Base-by-base conservation (phyloP, 2,113 vertebrate species). In the Ameiurus melas region DNA sequence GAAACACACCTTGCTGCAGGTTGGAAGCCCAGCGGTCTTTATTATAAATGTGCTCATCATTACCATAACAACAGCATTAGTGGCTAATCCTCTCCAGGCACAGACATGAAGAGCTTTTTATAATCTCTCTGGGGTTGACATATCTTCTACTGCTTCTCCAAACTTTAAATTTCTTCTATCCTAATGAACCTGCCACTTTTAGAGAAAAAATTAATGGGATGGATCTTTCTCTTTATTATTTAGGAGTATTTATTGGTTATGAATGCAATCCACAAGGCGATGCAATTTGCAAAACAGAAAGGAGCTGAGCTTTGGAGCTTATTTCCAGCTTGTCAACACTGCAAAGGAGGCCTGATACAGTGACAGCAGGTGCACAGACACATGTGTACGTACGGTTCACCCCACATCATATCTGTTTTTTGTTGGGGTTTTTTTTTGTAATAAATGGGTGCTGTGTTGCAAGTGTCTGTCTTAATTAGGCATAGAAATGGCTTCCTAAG, bases 401-500 rank as follows among this genome's bases (percentile, higher is more conserved):
- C 68, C 17, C 58, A 79, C 30, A 62, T 68, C 75, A 86, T 55
- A 39, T 85, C 14, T 0, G 9, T 22, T 9, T 16, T 27, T 64
- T 87, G 73, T 79, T 80, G 43, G 43, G 5, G 5, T 0, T 20
- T 22, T 9, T 16, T 27, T 64, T 87, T 81, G 64, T 89, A 89
- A 90, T 89, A 87, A 87, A 91, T 86, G 79, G 71, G 33, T 51
- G 43, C 84, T 88, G 77, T 86, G 73, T 85, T 84, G 47, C 51
- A 81, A 88, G 86, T 81, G 84, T 86, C 88, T 88, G 84, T 90
- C 88, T 88, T 89, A 92, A 90, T 92, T 92, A 92, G 81, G 80
- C 86, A 90, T 86, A 89, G 71, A 83, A 89, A 88, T 70, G 84
- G 64, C 75, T 66, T 84, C 85, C 81, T 87, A 87, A 89, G 58